Evolutionary conservation across 2,113 vertebrate species (phyloP), one percentile per base, ranked within the genome.

Genomic region (Vanacampus margaritifer): DNA sequence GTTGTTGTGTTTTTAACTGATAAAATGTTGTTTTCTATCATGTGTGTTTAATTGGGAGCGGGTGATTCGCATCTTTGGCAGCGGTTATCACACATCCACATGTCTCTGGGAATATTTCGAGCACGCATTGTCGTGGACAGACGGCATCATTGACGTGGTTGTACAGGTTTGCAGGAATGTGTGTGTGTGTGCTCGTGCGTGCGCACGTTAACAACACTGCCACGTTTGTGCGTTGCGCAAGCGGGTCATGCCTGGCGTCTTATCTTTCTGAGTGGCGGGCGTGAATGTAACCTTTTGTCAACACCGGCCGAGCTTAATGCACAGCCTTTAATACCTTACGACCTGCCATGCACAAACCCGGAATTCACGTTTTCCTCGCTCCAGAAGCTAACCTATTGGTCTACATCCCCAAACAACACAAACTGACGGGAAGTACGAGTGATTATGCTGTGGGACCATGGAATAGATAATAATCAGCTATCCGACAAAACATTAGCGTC

Each of bases 101-200:
- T 23, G 1, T 23, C 14, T 61, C 11, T 6, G 10, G 9, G 35
- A 37, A 13, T 36, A 37, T 60, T 19, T 60, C 11, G 10, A 12
- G 19, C 35, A 23, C 36, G 0, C 35, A 39, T n/a, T 36, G 19
- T 37, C 58, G 7, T 35, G 35, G 17, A 56, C 32, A 35, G 19
- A 26, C 41, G 3, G 24, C 6, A 28, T 4, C 28, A 26, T 19
- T 19, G 26, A 41, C 9, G 3, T 62, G 54, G 72, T 69, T 74
- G 80, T 86, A 80, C 74, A 71, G 69, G 79, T 82, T 82, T 79
- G 35, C n/a, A 51, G 68, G 75, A 88, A 78, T 80, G 72, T 24
- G 35, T 68, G 67, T 75, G 67, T 74, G 74, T 43, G 1, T 69
- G 81, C 79, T 76, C 75, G 71, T 65, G 51, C 62, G 2, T 65